phyloP scores from a whole-genome alignment of 2,113 vertebrate genomes.

The Plectropomus leopardus region DNA sequence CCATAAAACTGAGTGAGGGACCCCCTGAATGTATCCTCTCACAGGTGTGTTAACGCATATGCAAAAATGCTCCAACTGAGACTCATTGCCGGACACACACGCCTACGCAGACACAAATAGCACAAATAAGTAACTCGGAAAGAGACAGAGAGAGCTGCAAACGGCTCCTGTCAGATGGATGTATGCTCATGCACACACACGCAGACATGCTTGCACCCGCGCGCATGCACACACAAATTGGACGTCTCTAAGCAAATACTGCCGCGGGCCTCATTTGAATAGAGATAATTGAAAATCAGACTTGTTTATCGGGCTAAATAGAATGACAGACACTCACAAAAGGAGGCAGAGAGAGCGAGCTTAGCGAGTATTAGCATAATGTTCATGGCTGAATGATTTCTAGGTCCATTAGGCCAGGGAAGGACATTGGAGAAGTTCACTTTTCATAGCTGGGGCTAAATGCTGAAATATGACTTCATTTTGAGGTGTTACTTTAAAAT shows the following conservation, averaged over 20 bases:
- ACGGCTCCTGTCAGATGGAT: conserved; percentile 25
- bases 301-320: conserved; percentile 84
- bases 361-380: conserved; percentile 82
- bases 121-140: conserved; percentile 40
- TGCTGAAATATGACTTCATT: conserved; percentile 76
- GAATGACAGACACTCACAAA: conserved; percentile 84
- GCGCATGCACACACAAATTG: conserved; percentile 44
- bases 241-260: conserved; percentile 73
- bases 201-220: background rate
- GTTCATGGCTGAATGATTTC: conserved; percentile 80
- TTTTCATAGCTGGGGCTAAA: conserved; percentile 74
- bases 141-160: conserved; percentile 33
- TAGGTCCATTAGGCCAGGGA: conserved; percentile 80
- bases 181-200: conserved; percentile 18
- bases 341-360: conserved; percentile 77
- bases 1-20: conserved; percentile 52
- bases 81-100: conserved; percentile 15
- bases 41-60: conserved; percentile 48
- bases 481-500: conserved; percentile 73
- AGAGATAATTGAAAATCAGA: conserved; percentile 86
- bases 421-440: conserved; percentile 81
- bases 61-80: conserved; percentile 5
- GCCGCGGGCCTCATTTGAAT: conserved; percentile 82
- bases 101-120: conserved; percentile 12
- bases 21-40: conserved; percentile 22